A percentile compares a stretch with the other conserved stretches of the same genome.
phyloP scores from a whole-genome alignment of 2,113 vertebrate species.

The Parus major region DNA sequence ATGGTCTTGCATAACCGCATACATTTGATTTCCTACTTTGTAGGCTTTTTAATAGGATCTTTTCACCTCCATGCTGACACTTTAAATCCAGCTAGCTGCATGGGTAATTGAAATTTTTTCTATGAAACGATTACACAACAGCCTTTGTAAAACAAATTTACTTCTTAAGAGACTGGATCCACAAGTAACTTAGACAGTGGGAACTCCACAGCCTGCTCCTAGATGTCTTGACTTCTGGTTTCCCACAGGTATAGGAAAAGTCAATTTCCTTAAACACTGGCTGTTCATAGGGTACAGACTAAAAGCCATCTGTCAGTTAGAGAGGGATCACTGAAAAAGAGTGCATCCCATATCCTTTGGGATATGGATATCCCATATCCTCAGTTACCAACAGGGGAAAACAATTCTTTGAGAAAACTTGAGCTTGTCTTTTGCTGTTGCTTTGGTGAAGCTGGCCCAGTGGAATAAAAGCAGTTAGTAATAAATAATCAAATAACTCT shows the following conservation, averaged over 20 bases:
- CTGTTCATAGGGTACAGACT: neutral
- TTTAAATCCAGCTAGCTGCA: neutral
- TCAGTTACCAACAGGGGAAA: neutral
- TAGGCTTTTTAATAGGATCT: neutral
- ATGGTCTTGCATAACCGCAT: neutral
- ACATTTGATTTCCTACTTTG: neutral
- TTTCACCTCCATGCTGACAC: neutral
- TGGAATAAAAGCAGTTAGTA: neutral
- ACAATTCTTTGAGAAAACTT: neutral
- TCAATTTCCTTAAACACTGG: neutral
- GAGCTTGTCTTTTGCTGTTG: neutral
- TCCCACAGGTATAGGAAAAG: neutral
- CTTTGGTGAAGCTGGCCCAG: neutral
- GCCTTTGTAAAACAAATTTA: neutral
- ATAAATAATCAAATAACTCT: neutral
- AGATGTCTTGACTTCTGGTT: neutral
- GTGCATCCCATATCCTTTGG: neutral
- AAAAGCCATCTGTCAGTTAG: neutral
- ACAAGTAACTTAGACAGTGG: neutral
- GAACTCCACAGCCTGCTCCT: neutral
- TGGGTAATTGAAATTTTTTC: neutral
- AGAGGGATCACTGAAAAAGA: neutral
- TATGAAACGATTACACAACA: neutral
- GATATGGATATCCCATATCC: too few relatives aligned
- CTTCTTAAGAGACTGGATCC: neutral